Percentiles rank a stretch among this genome's conserved stretches.
These are phyloP conservation scores for Physella acuta DNA, from an alignment of 1,140 invertebrate genomes.

Conservation along the genomic window DNA sequence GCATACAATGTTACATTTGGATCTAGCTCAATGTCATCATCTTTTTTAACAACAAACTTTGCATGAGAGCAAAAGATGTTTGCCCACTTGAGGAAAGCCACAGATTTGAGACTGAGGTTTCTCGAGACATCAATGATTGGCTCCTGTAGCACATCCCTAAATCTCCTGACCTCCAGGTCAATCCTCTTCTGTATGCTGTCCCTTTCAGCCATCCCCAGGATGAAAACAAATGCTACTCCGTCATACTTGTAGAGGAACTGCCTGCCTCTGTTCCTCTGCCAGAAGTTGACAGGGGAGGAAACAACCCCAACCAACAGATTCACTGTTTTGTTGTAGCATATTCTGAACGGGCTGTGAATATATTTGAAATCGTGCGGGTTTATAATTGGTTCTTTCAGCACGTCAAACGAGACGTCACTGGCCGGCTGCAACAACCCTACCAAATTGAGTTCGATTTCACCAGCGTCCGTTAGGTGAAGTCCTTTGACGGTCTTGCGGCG, in stretches of 20 bases:
- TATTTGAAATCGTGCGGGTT: constrained; percentile 5
- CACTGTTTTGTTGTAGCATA: neutral
- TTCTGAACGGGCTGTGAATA: neutral
- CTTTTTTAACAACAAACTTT: constrained; percentile 60
- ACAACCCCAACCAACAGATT: neutral
- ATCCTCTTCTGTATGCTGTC: constrained; percentile 40
- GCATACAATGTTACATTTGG: constrained; percentile 28
- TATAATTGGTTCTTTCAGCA: neutral
- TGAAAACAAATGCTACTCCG: neutral
- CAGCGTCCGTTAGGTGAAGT: neutral
- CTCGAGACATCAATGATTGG: constrained; percentile 77
- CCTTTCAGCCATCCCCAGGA: neutral
- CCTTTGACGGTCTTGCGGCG: constrained; percentile 3
- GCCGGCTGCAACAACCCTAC: neutral
- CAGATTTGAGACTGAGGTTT: constrained; percentile 85
- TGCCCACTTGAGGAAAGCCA: constrained; percentile 79
- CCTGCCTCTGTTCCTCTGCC: neutral
- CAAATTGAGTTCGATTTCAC: neutral
- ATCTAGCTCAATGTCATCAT: constrained; percentile 56
- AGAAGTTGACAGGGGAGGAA: constrained; percentile 3
- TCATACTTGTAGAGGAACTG: neutral
- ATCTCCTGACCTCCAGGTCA: constrained; percentile 64
- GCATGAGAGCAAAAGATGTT: constrained; percentile 68
- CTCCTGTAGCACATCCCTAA: constrained; percentile 77
- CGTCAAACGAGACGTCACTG: neutral